Conservation (phyloP, 1,140 invertebrate genomes). For the Micrasema minimum region DNA sequence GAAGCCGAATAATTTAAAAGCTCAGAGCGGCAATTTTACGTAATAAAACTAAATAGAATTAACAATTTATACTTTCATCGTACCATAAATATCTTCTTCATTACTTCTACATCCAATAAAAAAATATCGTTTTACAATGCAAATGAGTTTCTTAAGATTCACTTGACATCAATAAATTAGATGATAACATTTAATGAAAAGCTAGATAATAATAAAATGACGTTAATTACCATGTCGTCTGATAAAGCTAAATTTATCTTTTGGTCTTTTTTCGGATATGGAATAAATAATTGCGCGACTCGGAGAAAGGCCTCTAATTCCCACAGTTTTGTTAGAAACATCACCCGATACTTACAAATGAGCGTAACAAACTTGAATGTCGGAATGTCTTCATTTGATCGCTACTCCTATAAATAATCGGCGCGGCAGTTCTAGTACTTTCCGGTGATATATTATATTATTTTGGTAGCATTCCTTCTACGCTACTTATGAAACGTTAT, state of each 20-base stretch:
- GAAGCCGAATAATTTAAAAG: too few species aligned
- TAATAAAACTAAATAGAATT: too few species aligned
- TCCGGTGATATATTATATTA: conserved; percentile 25
- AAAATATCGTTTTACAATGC: conserved; percentile 5
- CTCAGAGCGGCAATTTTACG: too few species aligned
- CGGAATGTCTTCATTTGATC: conserved; percentile 42
- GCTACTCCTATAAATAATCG: conserved; percentile 29
- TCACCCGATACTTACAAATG: conserved; percentile 9
- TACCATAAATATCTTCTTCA: too few species aligned
- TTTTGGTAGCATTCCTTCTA: conserved; percentile 26
- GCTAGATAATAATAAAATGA: conserved; percentile 4
- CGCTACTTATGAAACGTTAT: conserved; percentile 28
- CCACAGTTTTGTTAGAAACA: conserved; percentile 5
- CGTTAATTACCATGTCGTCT: conserved; percentile 1
- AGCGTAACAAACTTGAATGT: conserved; percentile 26
- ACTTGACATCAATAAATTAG: conserved; percentile 3
- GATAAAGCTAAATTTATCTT: neutral
- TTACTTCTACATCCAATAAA: neutral
- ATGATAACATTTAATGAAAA: conserved; percentile 1
- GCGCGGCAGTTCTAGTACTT: conserved; percentile 24
- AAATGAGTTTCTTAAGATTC: neutral
- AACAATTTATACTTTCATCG: too few species aligned
- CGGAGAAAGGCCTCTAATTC: neutral
- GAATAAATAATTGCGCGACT: too few species aligned
- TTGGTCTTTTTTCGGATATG: too few species aligned